Evolutionary conservation across 2,888 invertebrate genomes (phyloP), one percentile per base, ranked within the genome.

Genomic region (Pyrgus malvae): DNA sequence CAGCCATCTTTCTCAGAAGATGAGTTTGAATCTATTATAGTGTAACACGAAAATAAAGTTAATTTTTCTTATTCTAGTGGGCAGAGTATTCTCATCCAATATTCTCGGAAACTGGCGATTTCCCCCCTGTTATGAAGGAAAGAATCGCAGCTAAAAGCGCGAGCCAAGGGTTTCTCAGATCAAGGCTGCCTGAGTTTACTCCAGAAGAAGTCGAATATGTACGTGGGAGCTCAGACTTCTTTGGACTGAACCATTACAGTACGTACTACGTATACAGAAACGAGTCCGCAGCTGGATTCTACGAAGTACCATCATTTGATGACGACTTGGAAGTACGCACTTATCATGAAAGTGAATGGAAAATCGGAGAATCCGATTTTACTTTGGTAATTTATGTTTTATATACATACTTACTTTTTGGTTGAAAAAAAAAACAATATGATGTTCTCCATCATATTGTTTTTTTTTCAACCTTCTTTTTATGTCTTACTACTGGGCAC

Each of bases 161-260:
- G 29, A 62, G 61, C 8, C 86, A 91, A 69, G 86, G 87, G 1
- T 81, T 74, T 48, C 56, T 65, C 0, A 58, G 71, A 42, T 89
- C 90, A 0, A 67, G 89, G 16, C 65, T 91, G 16, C 90, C 90
- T 1, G 68, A 67, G 44, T 85, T 91, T 54, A 81, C 83, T 1
- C 55, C 63, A 4, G 73, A 79, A 44, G 87, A 91, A 74, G 60
- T 72, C 3, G 61, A 65, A 3, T 68, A 65, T 23, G 58, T 78
- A 3, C 65, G 62, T 25, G 78, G 76, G 0, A 66, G 65, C 8
- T 64, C 71, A 0, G 76, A 77, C 9, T 29, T 29, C n/a, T 29
- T 29, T n/a, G 29, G 29, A 2, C 29, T 29, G 2, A 29, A 29
- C 9, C 91, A 93, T 59, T 95, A 95, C 72, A 91, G 92, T 0